A percentile compares a stretch with the other conserved stretches of the same genome.
These are phyloP conservation scores for Phasia obesa DNA, from an alignment of 2,888 invertebrate species.

Conservation along the genomic window DNA sequence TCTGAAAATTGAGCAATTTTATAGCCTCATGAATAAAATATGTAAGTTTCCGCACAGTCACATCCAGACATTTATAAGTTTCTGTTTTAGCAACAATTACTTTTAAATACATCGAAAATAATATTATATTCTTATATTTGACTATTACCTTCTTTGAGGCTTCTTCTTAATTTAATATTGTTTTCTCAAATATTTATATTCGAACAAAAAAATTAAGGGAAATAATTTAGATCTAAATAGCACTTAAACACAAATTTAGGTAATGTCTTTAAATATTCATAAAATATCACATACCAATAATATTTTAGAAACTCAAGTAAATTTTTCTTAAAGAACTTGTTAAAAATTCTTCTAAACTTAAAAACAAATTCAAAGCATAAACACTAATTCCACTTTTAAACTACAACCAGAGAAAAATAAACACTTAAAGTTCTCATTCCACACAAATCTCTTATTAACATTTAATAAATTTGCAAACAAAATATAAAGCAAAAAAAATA, in stretches of 20 bases:
- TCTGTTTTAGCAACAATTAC: conserved; percentile 64
- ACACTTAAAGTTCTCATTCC: conserved; percentile 11
- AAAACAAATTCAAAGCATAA: conserved; percentile 34
- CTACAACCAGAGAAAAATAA: conserved; percentile 29
- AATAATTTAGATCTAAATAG: not conserved
- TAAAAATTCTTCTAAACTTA: conserved; percentile 29
- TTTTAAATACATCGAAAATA: conserved; percentile 60
- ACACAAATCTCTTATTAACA: conserved; percentile 40
- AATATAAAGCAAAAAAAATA: conserved; percentile 17
- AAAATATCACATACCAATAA: too few species aligned
- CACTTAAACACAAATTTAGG: not conserved
- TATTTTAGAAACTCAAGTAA: too few species aligned
- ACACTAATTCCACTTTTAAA: conserved; percentile 27
- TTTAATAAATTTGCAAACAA: conserved; percentile 34
- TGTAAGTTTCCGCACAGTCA: conserved; percentile 76
- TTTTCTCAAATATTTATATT: not conserved
- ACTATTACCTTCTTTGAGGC: conserved; percentile 48
- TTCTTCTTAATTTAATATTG: not conserved
- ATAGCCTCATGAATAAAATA: conserved; percentile 82
- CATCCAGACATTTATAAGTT: conserved; percentile 20
- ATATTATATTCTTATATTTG: conserved; percentile 23
- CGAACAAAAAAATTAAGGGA: not conserved
- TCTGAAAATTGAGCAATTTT: conserved; percentile 82
- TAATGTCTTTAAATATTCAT: too few species aligned
- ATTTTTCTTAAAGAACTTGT: not conserved